Conservation (phyloP, 1,140 invertebrate species). For the Euglossa dilemma region DNA sequence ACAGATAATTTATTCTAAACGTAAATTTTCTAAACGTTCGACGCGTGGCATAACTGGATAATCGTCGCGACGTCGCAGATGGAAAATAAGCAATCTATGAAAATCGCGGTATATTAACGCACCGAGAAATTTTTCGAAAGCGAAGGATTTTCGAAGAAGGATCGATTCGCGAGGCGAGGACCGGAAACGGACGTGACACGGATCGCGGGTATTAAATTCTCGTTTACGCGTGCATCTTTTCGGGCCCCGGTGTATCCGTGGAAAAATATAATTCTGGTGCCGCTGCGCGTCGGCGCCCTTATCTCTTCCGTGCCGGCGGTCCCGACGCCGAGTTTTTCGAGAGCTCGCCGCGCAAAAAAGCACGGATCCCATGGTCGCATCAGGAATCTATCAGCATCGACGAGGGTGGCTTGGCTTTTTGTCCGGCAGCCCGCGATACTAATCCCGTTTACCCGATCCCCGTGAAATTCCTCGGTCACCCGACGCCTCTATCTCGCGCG, state of each 20-base stretch:
- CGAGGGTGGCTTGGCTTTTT: slow-evolving; percentile 55
- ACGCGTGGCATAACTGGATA: too few species aligned
- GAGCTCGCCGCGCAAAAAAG: slow-evolving; percentile 47
- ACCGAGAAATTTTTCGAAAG: too few species aligned
- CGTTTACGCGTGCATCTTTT: slow-evolving; percentile 24
- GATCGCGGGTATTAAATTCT: slow-evolving; percentile 40
- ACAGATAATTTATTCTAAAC: too few species aligned
- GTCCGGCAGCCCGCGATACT: background rate
- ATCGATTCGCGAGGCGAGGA: too few species aligned
- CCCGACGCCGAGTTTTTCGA: slow-evolving; percentile 52
- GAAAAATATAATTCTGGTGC: slow-evolving; percentile 54
- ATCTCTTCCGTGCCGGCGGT: slow-evolving; percentile 66
- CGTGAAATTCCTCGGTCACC: slow-evolving; percentile 42
- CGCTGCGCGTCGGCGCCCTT: slow-evolving; percentile 48
- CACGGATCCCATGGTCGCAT: slow-evolving; percentile 55
- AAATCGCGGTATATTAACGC: too few species aligned
- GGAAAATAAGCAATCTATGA: too few species aligned
- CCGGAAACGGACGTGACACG: background rate
- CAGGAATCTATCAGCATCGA: slow-evolving; percentile 68
- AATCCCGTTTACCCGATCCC: slow-evolving; percentile 32
- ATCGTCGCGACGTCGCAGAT: too few species aligned
- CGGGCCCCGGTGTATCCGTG: slow-evolving; percentile 27
- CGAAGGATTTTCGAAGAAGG: too few species aligned
- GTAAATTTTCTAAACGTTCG: too few species aligned
- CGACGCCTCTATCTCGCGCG: slow-evolving; percentile 1